Percentiles rank a stretch among this genome's conserved stretches.
phyloP scores from a whole-genome alignment of 2,888 invertebrate genomes.

The Standfussiana lucernea region DNA sequence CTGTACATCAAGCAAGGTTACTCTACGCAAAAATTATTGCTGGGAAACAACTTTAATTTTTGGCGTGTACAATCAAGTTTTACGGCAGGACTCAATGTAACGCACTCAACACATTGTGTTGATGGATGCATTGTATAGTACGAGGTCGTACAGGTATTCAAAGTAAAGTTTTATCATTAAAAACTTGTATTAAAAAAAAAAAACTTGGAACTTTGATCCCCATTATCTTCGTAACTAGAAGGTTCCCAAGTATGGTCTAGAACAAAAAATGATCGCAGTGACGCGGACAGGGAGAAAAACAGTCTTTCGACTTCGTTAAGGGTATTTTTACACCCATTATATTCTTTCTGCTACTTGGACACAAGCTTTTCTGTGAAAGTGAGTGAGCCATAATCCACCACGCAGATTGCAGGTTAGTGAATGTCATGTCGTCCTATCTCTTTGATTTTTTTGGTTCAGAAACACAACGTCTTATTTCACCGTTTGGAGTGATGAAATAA shows the following conservation, averaged over 20 bases:
- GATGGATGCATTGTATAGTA: not conserved
- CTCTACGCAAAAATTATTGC: not conserved
- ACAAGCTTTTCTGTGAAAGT: too few relatives aligned
- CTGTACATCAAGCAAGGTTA: not conserved
- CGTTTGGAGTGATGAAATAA: not conserved
- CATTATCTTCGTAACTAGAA: not conserved
- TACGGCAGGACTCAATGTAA: not conserved
- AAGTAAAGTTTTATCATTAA: too few relatives aligned
- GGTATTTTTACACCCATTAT: not conserved
- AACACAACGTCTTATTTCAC: not conserved
- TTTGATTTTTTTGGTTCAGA: not conserved
- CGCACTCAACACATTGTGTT: not conserved
- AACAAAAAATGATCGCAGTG: not conserved
- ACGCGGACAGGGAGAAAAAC: not conserved
- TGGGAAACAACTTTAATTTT: not conserved
- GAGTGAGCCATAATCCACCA: too few relatives aligned
- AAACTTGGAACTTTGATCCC: not conserved
- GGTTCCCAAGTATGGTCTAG: not conserved
- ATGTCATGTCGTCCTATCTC: too few relatives aligned
- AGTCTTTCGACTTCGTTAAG: not conserved
- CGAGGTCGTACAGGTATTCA: not conserved
- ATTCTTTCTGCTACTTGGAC: not conserved
- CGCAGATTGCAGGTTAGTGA: too few relatives aligned
- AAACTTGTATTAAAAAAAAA: not conserved
- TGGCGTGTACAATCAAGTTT: too few relatives aligned